Conservation (phyloP, 2,797 vertebrate genomes). For the Limosa lapponica region DNA sequence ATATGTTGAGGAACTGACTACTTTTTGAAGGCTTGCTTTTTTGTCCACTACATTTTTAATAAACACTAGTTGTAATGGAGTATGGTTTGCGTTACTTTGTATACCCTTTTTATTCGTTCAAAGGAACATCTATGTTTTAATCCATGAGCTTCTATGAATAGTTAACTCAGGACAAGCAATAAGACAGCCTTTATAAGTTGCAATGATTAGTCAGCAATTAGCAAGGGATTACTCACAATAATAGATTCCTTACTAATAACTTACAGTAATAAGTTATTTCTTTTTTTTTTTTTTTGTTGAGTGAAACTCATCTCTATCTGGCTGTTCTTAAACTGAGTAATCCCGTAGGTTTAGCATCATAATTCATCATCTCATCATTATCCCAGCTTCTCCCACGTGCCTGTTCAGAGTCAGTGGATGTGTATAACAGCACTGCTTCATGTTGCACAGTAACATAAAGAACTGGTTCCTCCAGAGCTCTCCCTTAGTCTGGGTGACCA, state of each 20-base stretch:
- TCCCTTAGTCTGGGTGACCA: neutral
- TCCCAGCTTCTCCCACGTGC: neutral
- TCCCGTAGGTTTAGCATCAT: neutral
- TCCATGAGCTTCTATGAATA: neutral
- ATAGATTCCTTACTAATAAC: too few relatives aligned
- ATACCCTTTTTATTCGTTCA: neutral
- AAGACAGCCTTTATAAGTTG: neutral
- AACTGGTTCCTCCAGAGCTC: neutral
- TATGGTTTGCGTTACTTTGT: neutral
- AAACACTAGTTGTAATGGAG: conserved; percentile 27
- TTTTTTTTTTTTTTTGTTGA: neutral
- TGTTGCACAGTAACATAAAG: neutral
- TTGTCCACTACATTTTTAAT: conserved; percentile 61
- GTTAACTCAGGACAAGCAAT: neutral
- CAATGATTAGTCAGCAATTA: neutral
- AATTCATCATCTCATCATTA: neutral
- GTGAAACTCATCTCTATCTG: neutral
- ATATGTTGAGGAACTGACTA: neutral
- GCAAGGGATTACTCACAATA: neutral
- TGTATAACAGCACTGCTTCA: neutral
- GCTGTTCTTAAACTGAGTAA: neutral
- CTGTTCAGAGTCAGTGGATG: neutral
- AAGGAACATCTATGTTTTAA: neutral
- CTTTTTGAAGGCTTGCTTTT: conserved; percentile 6
- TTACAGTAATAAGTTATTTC: too few relatives aligned